Base-by-base conservation (phyloP, 2,888 invertebrate species). In the Drosophila emarginata region DNA sequence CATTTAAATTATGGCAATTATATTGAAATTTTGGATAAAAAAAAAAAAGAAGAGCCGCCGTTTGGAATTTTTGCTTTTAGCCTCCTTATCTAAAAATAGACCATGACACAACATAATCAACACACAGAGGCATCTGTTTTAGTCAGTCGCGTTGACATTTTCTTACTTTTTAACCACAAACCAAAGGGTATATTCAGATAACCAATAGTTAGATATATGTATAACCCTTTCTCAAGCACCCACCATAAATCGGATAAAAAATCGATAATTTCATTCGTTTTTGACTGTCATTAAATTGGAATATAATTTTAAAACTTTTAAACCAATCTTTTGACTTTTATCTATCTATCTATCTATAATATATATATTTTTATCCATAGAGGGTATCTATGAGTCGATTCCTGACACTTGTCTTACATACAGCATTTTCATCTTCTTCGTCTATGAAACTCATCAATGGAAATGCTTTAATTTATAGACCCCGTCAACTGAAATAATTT, bases 1-100 rank as follows among this genome's bases (percentile, higher is more conserved):
- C 81, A 82, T 82, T 82, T 72, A 85, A 82, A 85, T 82, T 77
- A 82, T 82, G 81, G 77, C 81, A 82, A 85, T 82, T 82, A 82
- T 81, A 81, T 82, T 85, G 74, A 81, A 79, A 85, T 78, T 23
- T 61, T 67, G 69, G 52, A 69, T 67, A 62, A 39, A 50, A 45
- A 45, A n/a, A 15, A 45, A 37, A 18, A 53, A 36, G 51, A 39
- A 61, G 54, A 26, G 39, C 36, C 56, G 50, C 59, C 54, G 69
- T 70, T 76, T 70, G 80, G 80, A 84, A 81, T 81, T 84, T 81
- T 57, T 71, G 82, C 74, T 79, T 74, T 79, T 81, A 76, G 79
- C 61, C 67, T 56, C 69, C 50, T 52, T 40, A 57, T 51, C 71
- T 53, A 74, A 76, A 76, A 66, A 76, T 73, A 69, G 40, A 81